A percentile compares a stretch with the other conserved stretches of the same genome.
These are phyloP conservation scores for Coendou prehensilis DNA, from an alignment of 2,797 vertebrate genomes.

Conservation along the genomic window DNA sequence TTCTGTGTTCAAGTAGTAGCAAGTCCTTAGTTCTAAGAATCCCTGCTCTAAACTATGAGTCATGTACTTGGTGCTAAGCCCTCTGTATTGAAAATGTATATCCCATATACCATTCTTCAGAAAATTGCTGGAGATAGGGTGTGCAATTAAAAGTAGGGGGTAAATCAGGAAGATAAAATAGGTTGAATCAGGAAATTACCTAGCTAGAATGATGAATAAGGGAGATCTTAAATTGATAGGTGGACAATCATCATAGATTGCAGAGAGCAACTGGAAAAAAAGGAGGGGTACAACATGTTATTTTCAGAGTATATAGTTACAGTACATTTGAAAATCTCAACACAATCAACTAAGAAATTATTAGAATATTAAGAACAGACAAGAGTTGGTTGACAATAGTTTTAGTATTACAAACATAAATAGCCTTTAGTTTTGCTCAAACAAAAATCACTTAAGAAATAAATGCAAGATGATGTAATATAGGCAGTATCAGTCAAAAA, in stretches of 20 bases:
- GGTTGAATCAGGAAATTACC: not conserved
- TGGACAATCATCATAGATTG: not conserved
- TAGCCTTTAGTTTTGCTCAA: not conserved
- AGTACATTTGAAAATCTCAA: not conserved
- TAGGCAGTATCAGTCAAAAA: not conserved
- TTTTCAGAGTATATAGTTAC: not conserved
- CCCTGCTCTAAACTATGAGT: not conserved
- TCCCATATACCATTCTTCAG: not conserved
- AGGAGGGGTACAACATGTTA: not conserved
- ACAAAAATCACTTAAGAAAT: constrained; percentile 1
- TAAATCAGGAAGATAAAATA: not conserved
- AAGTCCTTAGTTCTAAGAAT: not conserved
- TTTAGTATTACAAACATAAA: not conserved
- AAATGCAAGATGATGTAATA: not conserved
- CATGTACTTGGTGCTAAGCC: not conserved
- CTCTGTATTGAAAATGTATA: constrained; percentile 4
- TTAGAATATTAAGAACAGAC: not conserved
- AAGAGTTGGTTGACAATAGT: not conserved
- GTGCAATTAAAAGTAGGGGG: not conserved
- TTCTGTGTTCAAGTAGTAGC: not conserved
- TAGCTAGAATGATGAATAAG: too few relatives aligned
- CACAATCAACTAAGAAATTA: not conserved
- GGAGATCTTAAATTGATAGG: not conserved
- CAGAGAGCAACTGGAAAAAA: not conserved
- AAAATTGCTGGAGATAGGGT: not conserved